These are phyloP conservation scores for Melieria picta DNA, from an alignment of 2,888 invertebrate species.

Conservation along the genomic window DNA sequence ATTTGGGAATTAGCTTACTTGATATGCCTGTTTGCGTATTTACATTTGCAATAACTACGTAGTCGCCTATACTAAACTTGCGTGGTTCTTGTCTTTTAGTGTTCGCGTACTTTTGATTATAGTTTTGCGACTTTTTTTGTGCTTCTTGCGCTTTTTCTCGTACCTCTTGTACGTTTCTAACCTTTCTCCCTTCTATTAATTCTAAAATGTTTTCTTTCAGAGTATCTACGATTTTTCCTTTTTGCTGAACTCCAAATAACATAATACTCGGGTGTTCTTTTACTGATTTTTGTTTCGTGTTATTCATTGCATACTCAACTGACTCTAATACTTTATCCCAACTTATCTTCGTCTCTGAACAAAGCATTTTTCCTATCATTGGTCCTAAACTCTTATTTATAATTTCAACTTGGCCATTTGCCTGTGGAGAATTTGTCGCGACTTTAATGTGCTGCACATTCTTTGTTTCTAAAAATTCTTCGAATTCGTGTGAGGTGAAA, in stretches of 20 bases:
- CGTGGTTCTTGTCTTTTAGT: neutral
- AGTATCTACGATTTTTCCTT: neutral
- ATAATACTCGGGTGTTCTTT: neutral
- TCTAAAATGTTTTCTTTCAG: constrained; percentile 9
- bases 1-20: constrained; percentile 3
- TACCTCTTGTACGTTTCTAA: neutral
- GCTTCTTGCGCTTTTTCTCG: neutral
- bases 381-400: neutral
- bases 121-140: neutral
- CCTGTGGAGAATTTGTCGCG: constrained; percentile 8
- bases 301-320: constrained; percentile 4
- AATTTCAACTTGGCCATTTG: constrained; percentile 8
- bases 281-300: neutral
- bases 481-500: constrained; percentile 10
- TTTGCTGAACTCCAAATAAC: neutral
- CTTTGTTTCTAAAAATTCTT: constrained; percentile 3
- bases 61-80: neutral
- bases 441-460: constrained; percentile 4
- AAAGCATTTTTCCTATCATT: neutral
- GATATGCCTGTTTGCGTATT: neutral
- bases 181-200: neutral
- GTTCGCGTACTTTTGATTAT: neutral
- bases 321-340: neutral
- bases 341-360: neutral
- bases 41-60: constrained; percentile 2